Evolutionary conservation across 2,113 vertebrate species (phyloP), one percentile per base, ranked within the genome.

Genomic region (Podilymbus podiceps): DNA sequence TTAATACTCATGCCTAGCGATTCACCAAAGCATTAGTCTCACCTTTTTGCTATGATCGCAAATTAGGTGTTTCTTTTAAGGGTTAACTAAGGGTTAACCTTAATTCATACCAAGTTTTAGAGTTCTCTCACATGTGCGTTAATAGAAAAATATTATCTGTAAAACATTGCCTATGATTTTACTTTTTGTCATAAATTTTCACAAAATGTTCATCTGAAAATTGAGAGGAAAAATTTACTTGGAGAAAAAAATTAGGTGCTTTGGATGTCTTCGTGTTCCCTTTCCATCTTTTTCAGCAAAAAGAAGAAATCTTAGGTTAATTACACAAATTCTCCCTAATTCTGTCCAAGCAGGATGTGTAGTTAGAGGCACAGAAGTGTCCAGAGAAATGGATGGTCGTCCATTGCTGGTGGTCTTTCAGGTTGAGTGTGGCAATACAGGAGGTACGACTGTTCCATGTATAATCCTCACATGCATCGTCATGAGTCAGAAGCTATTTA

Each of bases 211-310:
- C 11, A 85, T 46, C 22, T 71, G 33, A 75, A 78, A 81, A 75
- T 49, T 35, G 9, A 80, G 40, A 73, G 35, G 30, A 91, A 83
- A 31, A 82, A 73, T 13, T 62, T 93, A 14, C 50, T 44, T 80
- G 27, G 7, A 79, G 47, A 47, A 75, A 85, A 58, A 63, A 76
- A 7, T 15, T 1, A n/a, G 6, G 2, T 58, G 11, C 30, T 76
- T 68, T 24, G 6, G 3, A 7, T 53, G 10, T 66, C n/a, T 60
- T 77, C 0, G 1, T 71, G 27, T 1, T 9, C 17, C 3, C 6
- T 71, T 68, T 63, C 15, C 17, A 6, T 22, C 28, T 62, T 35
- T 55, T 64, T 31, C 3, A 23, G 18, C 1, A 18, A 47, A 4
- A 59, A 38, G 1, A n/a, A 63, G 18, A 44, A 83, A 42, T 42